Percentiles rank a stretch among this genome's conserved stretches.
Conservation (phyloP, 2,888 invertebrate genomes). For the Drosophila fulvimacula region DNA sequence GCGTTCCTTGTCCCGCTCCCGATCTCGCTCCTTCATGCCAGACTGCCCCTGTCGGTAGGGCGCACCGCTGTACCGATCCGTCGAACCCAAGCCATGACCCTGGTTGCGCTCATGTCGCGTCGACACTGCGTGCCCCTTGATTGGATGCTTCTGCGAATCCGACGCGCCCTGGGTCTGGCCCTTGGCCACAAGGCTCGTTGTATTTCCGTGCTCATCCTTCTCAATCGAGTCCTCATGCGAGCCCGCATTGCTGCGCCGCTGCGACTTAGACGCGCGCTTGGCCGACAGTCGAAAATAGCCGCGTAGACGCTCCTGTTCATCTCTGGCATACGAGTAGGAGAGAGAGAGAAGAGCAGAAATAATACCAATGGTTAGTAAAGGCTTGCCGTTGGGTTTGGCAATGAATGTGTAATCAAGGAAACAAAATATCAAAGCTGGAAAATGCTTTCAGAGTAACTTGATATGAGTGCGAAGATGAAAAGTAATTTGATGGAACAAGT, state of each 20-base stretch:
- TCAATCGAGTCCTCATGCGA: conserved; percentile 83
- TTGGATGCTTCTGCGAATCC: conserved; percentile 18
- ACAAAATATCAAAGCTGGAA: neutral
- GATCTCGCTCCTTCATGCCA: conserved; percentile 35
- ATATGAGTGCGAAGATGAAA: neutral
- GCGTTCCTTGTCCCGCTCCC: conserved; percentile 35
- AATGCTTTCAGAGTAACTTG: neutral
- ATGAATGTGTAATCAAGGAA: neutral
- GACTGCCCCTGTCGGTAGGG: conserved; percentile 55
- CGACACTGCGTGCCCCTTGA: conserved; percentile 13
- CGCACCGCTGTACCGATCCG: conserved; percentile 52
- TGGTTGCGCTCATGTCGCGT: conserved; percentile 51
- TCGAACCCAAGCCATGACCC: conserved; percentile 34
- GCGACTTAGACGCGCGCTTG: conserved; percentile 84
- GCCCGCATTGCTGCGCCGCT: conserved; percentile 73
- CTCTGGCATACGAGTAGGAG: conserved; percentile 76
- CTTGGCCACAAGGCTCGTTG: conserved; percentile 73
- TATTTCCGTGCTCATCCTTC: conserved; percentile 81
- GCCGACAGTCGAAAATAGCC: conserved; percentile 86
- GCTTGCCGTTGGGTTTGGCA: too few relatives aligned
- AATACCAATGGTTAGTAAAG: neutral
- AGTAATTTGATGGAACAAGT: neutral
- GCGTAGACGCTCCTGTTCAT: conserved; percentile 86
- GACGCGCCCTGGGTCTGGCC: conserved; percentile 20
- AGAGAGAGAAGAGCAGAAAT: neutral